Base-by-base conservation (phyloP, 2,797 vertebrate species). In the Esox masquinongy region DNA sequence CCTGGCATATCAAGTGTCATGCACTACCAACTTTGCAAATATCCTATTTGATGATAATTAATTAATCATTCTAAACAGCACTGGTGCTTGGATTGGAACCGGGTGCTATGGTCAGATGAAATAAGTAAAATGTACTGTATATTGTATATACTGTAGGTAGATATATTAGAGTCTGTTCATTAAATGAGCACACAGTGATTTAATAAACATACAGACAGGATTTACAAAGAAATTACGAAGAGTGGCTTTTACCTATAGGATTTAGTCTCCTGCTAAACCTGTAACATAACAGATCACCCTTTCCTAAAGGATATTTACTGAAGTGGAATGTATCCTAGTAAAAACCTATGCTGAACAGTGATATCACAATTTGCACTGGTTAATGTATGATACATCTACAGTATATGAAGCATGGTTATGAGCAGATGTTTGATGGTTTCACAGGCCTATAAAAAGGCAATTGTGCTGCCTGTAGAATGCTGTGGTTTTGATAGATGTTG, bases 401-500 rank as follows among this genome's bases (percentile, higher is more conserved):
- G 43, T 47, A 84, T 87, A 88, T 88, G 85, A 90, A 88, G 87
- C 75, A 85, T 83, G 83, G 88, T 88, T 85, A 82, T 87, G 84
- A 93, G 86, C 92, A 94, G 91, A 94, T 93, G 92, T 92, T 92
- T 93, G 90, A 93, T 93, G 89, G 90, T 92, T 92, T 92, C 89
- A 86, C 83, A 88, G 84, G 86, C 88, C 87, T 89, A 91, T 91
- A 89, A 91, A 91, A 93, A 81, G 89, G 79, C 82, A 83, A 90
- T 91, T 92, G 89, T 86, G 87, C 90, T 91, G 92, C 86, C 89
- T 91, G 84, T 89, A 83, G 49, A 82, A 80, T 78, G 87, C 87
- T 90, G 86, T 92, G 93, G 92, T 90, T 90, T 90, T 93, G 92
- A 94, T 94, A 89, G 91, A 94, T 92, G 88, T 84, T 77, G 84